Conservation (phyloP, 53 echinoderm and acorn worm species). For the Holothuria scabra region DNA sequence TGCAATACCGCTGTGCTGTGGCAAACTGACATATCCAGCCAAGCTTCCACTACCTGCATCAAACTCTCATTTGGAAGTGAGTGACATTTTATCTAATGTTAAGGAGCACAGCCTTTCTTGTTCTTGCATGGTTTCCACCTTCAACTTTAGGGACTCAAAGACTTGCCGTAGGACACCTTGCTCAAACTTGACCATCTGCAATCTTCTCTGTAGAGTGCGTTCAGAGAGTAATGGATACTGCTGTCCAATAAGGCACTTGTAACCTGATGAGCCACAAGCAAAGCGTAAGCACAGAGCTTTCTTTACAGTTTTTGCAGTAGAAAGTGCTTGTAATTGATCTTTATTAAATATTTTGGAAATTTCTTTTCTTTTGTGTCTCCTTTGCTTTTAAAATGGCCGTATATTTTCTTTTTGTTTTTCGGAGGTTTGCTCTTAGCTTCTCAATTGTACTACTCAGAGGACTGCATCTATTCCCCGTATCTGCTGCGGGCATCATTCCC, state of each 20-base stretch:
- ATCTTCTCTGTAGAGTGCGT: slow-evolving; percentile 50
- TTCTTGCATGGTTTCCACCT: slow-evolving; percentile 48
- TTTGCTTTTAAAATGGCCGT: not conserved
- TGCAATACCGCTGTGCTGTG: slow-evolving; percentile 62
- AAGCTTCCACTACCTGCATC: slow-evolving; percentile 53
- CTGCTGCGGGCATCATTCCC: too few relatives aligned
- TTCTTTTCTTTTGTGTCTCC: slow-evolving; percentile 3
- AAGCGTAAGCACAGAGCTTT: slow-evolving; percentile 48
- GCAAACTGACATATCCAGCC: slow-evolving; percentile 66
- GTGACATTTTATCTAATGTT: slow-evolving; percentile 72
- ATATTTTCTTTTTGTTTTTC: too few relatives aligned
- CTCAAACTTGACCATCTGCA: slow-evolving; percentile 44
- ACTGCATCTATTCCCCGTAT: too few relatives aligned
- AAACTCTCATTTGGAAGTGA: slow-evolving; percentile 64
- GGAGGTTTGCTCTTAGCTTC: too few relatives aligned
- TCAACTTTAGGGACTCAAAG: slow-evolving; percentile 63
- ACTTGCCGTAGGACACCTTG: slow-evolving; percentile 53
- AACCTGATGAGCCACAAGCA: slow-evolving; percentile 53
- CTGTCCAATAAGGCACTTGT: slow-evolving; percentile 32
- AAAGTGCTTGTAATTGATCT: not conserved
- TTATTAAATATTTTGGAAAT: slow-evolving; percentile 16
- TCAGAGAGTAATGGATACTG: slow-evolving; percentile 49
- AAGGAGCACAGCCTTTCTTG: slow-evolving; percentile 71
- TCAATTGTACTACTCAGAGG: too few relatives aligned
- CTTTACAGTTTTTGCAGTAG: slow-evolving; percentile 46